phyloP scores from a whole-genome alignment of 1,140 invertebrate species.

The Phocides pigmalion region DNA sequence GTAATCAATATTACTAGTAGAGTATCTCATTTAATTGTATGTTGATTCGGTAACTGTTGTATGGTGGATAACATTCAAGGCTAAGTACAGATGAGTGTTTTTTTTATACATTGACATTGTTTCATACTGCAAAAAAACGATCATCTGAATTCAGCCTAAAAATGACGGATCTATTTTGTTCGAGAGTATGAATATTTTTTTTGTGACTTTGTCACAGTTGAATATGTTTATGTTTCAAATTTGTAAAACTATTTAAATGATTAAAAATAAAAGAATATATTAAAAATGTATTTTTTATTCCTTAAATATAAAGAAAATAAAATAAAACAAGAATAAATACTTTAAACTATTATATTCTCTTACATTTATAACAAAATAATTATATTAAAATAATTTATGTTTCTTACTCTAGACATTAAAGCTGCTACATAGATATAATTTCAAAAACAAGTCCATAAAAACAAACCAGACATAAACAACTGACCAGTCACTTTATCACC shows the following conservation, averaged over 20 bases:
- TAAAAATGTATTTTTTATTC: neutral
- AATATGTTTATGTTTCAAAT: slow-evolving; percentile 13
- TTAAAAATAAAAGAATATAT: slow-evolving; percentile 15
- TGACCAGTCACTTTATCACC: slow-evolving; percentile 71
- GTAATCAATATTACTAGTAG: too few relatives aligned
- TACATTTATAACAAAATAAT: slow-evolving; percentile 63
- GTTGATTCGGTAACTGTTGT: neutral
- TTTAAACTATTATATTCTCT: slow-evolving; percentile 56
- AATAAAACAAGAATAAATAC: slow-evolving; percentile 35
- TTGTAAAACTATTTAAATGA: neutral
- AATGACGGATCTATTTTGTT: neutral
- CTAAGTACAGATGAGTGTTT: too few relatives aligned
- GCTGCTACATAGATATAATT: slow-evolving; percentile 59
- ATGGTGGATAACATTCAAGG: neutral
- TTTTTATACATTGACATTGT: too few relatives aligned
- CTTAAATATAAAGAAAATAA: too few relatives aligned
- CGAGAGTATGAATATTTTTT: neutral
- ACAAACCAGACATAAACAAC: slow-evolving; percentile 47
- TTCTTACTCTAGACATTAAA: slow-evolving; percentile 59
- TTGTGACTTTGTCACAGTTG: neutral
- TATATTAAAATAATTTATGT: slow-evolving; percentile 66
- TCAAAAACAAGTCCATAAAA: slow-evolving; percentile 46
- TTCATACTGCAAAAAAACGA: too few relatives aligned
- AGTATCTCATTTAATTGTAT: too few relatives aligned
- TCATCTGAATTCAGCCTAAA: neutral